Conservation (phyloP, 2,797 vertebrate species). For the Smutsia gigantea region DNA sequence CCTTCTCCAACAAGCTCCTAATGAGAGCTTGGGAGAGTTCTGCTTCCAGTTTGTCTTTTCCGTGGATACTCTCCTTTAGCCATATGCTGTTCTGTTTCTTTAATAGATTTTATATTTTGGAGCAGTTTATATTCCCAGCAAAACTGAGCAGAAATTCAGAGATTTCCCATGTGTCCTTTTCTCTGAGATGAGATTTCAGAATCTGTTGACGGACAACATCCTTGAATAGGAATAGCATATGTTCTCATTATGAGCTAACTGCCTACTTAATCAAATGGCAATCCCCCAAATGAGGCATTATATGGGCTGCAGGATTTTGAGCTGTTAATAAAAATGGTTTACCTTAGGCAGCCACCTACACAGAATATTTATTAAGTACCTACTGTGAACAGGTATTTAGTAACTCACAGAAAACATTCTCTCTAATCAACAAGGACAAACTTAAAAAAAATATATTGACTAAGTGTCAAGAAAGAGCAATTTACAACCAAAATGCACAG, state of each 20-base stretch:
- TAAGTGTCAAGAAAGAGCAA: neutral
- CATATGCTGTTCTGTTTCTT: neutral
- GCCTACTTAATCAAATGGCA: neutral
- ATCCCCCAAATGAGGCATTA: neutral
- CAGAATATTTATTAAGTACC: neutral
- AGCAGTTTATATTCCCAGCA: neutral
- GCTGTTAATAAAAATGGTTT: neutral
- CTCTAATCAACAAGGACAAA: neutral
- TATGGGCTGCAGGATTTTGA: neutral
- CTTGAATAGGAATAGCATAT: neutral
- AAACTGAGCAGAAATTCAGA: neutral
- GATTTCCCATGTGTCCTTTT: neutral
- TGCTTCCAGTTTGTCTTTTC: neutral
- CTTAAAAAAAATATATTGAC: neutral
- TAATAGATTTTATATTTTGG: neutral
- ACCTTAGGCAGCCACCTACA: neutral
- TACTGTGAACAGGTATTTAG: neutral
- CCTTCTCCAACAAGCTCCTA: neutral
- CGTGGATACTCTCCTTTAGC: neutral
- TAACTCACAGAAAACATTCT: neutral
- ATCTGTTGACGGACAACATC: neutral
- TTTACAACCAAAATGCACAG: neutral
- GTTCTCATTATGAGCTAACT: neutral
- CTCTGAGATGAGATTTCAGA: neutral
- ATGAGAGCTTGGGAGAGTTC: neutral